A percentile compares a stretch with the other conserved stretches of the same genome.
Conservation (phyloP, 2,888 invertebrate species). For the Scaptomyza reducta region DNA sequence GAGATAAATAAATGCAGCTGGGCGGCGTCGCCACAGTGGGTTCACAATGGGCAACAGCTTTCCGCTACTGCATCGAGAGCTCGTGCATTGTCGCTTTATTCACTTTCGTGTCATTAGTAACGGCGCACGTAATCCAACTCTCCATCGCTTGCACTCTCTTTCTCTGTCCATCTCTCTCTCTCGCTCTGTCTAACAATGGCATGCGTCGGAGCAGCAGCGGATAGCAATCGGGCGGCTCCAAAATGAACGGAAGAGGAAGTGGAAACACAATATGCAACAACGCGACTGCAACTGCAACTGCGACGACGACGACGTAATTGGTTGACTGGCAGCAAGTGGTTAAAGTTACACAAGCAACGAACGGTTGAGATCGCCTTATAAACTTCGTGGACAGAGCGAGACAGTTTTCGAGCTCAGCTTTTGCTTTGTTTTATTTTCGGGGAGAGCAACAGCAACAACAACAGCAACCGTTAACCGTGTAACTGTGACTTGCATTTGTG, state of each 20-base stretch:
- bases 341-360: conserved; percentile 67
- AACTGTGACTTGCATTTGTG: conserved; percentile 28
- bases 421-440: conserved; percentile 20
- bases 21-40: conserved; percentile 37
- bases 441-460: conserved; percentile 6
- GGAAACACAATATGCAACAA: conserved; percentile 73
- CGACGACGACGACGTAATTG: conserved; percentile 70
- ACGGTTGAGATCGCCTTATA: conserved; percentile 41
- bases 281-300: conserved; percentile 14
- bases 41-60: conserved; percentile 35
- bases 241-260: conserved; percentile 75
- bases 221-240: conserved; percentile 35
- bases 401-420: conserved; percentile 34
- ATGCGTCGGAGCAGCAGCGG: conserved; percentile 15
- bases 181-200: conserved; percentile 31
- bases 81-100: conserved; percentile 58
- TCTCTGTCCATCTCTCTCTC: conserved; percentile 15
- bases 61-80: conserved; percentile 12
- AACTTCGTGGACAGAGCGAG: conserved; percentile 46
- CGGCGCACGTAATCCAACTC: conserved; percentile 70
- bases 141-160: conserved; percentile 28
- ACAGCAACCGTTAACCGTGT: conserved; percentile 44
- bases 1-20: conserved; percentile 35
- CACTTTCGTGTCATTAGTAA: conserved; percentile 75
- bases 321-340: conserved; percentile 54